These are phyloP conservation scores for Lateolabrax maculatus DNA, from an alignment of 2,797 vertebrate genomes.

Conservation along the genomic window DNA sequence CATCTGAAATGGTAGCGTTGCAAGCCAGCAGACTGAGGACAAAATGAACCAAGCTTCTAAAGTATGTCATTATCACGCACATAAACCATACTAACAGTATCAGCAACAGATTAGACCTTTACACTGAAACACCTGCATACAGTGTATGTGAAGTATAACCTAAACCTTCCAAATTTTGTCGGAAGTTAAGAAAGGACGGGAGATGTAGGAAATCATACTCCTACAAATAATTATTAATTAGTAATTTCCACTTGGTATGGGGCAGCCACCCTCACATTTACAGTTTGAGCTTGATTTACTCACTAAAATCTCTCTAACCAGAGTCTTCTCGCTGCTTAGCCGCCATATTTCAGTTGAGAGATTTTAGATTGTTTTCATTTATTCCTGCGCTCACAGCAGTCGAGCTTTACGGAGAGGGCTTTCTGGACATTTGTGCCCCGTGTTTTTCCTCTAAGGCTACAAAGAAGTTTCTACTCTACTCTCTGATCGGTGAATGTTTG, in stretches of 20 bases:
- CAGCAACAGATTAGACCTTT: slow-evolving; percentile 5
- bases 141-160: not conserved
- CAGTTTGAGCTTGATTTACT: not conserved
- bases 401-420: not conserved
- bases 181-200: not conserved
- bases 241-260: not conserved
- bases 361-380: not conserved
- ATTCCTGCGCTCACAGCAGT: not conserved
- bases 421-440: not conserved
- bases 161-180: not conserved
- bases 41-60: slow-evolving; percentile 11
- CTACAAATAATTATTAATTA: too few species aligned
- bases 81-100: slow-evolving; percentile 26
- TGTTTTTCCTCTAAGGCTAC: not conserved
- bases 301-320: not conserved
- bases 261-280: not conserved
- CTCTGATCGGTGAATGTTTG: not conserved
- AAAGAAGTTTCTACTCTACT: not conserved
- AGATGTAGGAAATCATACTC: not conserved
- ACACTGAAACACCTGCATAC: slow-evolving; percentile 6
- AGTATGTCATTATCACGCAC: slow-evolving; percentile 33
- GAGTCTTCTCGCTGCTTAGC: not conserved
- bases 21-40: slow-evolving; percentile 17
- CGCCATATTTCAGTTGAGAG: not conserved
- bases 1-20: slow-evolving; percentile 18